Conservation (phyloP, 1,140 invertebrate genomes). For the Bombus waltoni region DNA sequence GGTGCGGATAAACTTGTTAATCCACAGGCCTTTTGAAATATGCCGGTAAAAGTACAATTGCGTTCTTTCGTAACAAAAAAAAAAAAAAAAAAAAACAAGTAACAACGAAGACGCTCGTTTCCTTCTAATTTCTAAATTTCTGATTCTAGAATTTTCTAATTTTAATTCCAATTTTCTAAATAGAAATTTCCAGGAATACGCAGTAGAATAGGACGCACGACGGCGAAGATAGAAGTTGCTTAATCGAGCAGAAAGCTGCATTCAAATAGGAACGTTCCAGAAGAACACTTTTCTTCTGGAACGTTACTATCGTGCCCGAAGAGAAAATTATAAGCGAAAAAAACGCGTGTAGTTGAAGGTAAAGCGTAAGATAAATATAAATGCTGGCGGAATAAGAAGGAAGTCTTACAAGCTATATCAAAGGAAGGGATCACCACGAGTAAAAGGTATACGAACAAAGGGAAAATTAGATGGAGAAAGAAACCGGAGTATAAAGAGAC, state of each 20-base stretch:
- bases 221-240: not conserved
- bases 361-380: not conserved
- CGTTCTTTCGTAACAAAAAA: not conserved
- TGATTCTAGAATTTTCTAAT: too few species aligned
- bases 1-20: not conserved
- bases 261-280: too few species aligned
- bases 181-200: too few species aligned
- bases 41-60: not conserved
- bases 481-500: conserved; percentile 12
- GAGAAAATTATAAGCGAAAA: not conserved
- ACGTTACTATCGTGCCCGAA: not conserved
- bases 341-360: not conserved
- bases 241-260: not conserved
- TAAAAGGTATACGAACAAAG: conserved; percentile 5
- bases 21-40: not conserved
- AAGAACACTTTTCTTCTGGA: not conserved
- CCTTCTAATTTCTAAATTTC: too few species aligned
- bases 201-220: too few species aligned
- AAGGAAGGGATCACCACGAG: not conserved
- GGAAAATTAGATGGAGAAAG: conserved; percentile 16
- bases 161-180: too few species aligned
- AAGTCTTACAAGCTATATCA: not conserved
- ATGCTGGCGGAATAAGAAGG: not conserved
- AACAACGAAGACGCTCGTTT: not conserved
- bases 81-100: not conserved